Percentiles rank a stretch among this genome's conserved stretches.
Evolutionary conservation across 2,888 invertebrate genomes (phyloP).

Genomic region (Baccha elongata): DNA sequence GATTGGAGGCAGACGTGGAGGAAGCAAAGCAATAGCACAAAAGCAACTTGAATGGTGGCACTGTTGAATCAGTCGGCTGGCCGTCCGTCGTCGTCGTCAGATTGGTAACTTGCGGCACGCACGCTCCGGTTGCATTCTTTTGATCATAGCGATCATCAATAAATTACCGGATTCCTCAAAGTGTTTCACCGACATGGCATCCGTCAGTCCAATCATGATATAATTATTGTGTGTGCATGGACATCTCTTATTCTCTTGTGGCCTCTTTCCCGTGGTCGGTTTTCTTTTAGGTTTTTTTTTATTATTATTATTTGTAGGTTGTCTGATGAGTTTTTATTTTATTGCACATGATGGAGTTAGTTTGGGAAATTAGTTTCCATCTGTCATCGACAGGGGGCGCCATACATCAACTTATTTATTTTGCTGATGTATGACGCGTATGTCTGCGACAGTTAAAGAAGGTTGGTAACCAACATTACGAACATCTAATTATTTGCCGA

Average conservation of each 20-base stretch:
- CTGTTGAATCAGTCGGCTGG: slow-evolving; percentile 55
- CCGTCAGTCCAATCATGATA: slow-evolving; percentile 75
- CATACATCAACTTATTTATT: slow-evolving; percentile 31
- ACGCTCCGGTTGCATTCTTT: slow-evolving; percentile 76
- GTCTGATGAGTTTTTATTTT: slow-evolving; percentile 32
- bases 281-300: slow-evolving; percentile 27
- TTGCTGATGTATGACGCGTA: slow-evolving; percentile 49
- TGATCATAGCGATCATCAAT: slow-evolving; percentile 77
- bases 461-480: slow-evolving; percentile 44
- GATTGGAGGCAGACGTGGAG: slow-evolving; percentile 51
- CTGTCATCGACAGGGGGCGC: slow-evolving; percentile 66
- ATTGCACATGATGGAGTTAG: background rate
- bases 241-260: slow-evolving; percentile 70
- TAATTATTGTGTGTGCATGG: slow-evolving; percentile 75
- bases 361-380: slow-evolving; percentile 53
- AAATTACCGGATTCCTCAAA: slow-evolving; percentile 78
- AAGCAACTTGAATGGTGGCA: slow-evolving; percentile 62
- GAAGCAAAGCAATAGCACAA: slow-evolving; percentile 52
- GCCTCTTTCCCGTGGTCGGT: slow-evolving; percentile 57
- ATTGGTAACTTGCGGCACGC: slow-evolving; percentile 74
- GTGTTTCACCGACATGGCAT: slow-evolving; percentile 77
- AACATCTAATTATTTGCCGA: slow-evolving; percentile 71
- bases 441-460: slow-evolving; percentile 32
- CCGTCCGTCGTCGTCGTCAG: slow-evolving; percentile 43
- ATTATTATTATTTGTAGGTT: slow-evolving; percentile 9